Evolutionary conservation across 2,888 invertebrate genomes (phyloP).

Genomic region (Mayetiola destructor): DNA sequence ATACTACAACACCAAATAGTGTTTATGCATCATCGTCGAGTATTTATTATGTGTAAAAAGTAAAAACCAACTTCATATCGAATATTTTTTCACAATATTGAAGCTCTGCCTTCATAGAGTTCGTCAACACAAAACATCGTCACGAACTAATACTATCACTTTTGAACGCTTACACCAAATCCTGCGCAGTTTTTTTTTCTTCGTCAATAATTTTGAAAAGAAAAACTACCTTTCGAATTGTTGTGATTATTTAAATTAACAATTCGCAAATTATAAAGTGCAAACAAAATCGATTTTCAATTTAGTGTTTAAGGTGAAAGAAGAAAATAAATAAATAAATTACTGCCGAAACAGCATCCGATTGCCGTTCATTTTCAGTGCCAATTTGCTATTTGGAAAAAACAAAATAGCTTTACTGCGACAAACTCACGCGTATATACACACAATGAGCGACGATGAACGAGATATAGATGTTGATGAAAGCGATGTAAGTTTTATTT

Average conservation of each 20-base stretch:
- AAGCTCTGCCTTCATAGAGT: too few species aligned
- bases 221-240: too few species aligned
- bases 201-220: too few species aligned
- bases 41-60: too few species aligned
- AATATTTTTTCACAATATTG: too few species aligned
- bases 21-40: background rate
- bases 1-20: background rate
- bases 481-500: constrained; percentile 66
- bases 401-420: too few species aligned
- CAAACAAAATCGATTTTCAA: background rate
- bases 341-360: background rate
- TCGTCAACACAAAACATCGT: constrained; percentile 2
- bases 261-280: background rate
- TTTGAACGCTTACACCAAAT: too few species aligned
- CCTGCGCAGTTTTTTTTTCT: too few species aligned
- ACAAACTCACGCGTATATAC: too few species aligned
- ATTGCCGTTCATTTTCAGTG: background rate
- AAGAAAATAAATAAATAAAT: background rate
- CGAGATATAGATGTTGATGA: constrained; percentile 88
- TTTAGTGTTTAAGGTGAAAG: background rate
- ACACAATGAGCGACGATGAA: constrained; percentile 82
- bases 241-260: too few species aligned
- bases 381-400: background rate
- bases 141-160: too few species aligned
- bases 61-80: too few species aligned